Conservation (phyloP, 2,888 invertebrate genomes). For the Drosophila lutescens region DNA sequence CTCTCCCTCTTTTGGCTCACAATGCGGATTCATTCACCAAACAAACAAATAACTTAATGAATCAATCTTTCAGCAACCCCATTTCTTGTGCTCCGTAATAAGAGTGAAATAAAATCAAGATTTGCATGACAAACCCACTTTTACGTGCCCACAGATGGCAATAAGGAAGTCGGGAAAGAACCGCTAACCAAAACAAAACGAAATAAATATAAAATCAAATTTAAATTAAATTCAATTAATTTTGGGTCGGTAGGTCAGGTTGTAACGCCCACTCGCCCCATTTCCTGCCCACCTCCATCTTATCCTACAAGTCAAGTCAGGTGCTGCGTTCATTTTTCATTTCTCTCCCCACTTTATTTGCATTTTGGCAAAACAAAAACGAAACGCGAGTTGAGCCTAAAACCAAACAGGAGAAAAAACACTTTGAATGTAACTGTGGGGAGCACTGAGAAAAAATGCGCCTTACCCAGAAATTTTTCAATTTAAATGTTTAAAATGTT, state of each 20-base stretch:
- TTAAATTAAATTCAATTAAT: constrained; percentile 75
- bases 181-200: constrained; percentile 39
- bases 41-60: constrained; percentile 27
- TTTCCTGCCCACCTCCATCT: constrained; percentile 21
- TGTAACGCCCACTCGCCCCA: constrained; percentile 2
- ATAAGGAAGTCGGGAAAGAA: constrained; percentile 16
- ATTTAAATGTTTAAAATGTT: no score
- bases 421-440: constrained; percentile 41
- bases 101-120: constrained; percentile 27
- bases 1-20: constrained; percentile 1
- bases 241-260: constrained; percentile 72
- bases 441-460: background rate
- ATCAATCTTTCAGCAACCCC: constrained; percentile 17
- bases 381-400: constrained; percentile 26
- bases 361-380: constrained; percentile 57
- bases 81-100: constrained; percentile 19
- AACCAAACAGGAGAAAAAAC: constrained; percentile 24
- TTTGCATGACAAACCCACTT: constrained; percentile 45
- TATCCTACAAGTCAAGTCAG: constrained; percentile 47
- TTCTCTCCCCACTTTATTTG: constrained; percentile 67
- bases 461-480: no score
- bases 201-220: constrained; percentile 55
- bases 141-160: constrained; percentile 31
- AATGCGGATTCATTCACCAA: constrained; percentile 43
- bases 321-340: constrained; percentile 66